Percentiles rank a stretch among this genome's conserved stretches.
phyloP scores from a whole-genome alignment of 1,140 invertebrate genomes.

The Lanistes nyassanus region DNA sequence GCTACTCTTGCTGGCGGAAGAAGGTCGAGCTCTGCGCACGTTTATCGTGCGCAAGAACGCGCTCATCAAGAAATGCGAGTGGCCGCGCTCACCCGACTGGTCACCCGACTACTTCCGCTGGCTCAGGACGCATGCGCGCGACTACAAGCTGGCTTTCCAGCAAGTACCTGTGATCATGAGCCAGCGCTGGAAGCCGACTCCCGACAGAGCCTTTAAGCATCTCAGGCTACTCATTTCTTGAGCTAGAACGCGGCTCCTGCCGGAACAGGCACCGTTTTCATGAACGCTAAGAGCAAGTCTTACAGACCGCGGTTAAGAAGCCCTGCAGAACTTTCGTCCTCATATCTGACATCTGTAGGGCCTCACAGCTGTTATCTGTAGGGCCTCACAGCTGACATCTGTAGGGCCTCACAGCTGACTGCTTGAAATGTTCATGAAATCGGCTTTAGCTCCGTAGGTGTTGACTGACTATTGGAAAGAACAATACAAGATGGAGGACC shows the following conservation, averaged over 20 bases:
- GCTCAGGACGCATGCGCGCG: conserved; percentile 70
- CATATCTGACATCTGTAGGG: not conserved
- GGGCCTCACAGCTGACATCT: not conserved
- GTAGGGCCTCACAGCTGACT: not conserved
- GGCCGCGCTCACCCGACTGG: conserved; percentile 73
- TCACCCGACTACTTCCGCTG: conserved; percentile 75
- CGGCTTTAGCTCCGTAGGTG: too few species aligned
- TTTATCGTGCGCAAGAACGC: conserved; percentile 80
- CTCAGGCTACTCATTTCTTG: conserved; percentile 9
- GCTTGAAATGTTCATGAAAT: too few species aligned
- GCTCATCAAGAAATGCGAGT: conserved; percentile 60
- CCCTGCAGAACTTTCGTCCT: not conserved
- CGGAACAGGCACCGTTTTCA: not conserved
- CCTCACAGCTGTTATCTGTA: not conserved
- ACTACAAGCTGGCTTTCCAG: conserved; percentile 75
- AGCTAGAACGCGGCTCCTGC: not conserved
- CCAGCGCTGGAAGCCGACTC: conserved; percentile 78
- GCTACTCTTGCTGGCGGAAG: conserved; percentile 74
- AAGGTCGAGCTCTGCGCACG: conserved; percentile 72
- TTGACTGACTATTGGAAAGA: too few species aligned
- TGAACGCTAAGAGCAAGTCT: not conserved
- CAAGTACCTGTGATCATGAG: conserved; percentile 79
- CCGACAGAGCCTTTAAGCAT: conserved; percentile 67
- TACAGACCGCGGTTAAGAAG: too few species aligned
- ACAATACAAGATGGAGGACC: too few species aligned